Evolutionary conservation across 1,140 invertebrate species (phyloP).

Genomic region (Xylocopa sonorina): DNA sequence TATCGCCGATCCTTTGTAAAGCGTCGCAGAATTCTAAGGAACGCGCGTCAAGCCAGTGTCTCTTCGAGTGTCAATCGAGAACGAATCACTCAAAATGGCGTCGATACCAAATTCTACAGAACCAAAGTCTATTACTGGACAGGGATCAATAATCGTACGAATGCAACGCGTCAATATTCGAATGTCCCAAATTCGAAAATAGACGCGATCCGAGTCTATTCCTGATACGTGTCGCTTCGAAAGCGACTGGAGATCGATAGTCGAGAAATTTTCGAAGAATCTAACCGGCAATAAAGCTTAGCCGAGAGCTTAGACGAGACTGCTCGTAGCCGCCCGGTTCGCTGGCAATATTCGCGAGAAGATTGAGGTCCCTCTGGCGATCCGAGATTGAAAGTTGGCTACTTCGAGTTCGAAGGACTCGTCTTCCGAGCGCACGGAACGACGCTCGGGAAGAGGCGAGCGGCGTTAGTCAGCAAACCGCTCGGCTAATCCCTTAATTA

Average conservation of each 20-base stretch:
- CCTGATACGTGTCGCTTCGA: no score
- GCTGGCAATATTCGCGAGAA: neutral
- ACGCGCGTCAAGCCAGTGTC: no score
- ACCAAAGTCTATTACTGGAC: no score
- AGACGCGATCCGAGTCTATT: no score
- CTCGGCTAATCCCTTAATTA: conserved; percentile 78
- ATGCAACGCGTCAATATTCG: no score
- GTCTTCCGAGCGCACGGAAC: conserved; percentile 42
- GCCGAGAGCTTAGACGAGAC: neutral
- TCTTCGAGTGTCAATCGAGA: no score
- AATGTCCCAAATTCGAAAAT: no score
- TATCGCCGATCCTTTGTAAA: neutral
- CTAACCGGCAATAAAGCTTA: neutral
- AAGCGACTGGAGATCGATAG: no score
- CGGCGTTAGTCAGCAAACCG: conserved; percentile 66
- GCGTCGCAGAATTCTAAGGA: neutral
- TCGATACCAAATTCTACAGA: no score
- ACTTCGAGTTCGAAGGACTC: conserved; percentile 15
- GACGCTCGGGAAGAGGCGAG: conserved; percentile 60
- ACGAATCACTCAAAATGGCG: neutral
- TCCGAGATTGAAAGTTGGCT: conserved; percentile 25
- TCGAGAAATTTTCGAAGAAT: no score
- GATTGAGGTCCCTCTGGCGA: neutral
- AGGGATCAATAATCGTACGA: no score
- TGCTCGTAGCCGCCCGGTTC: neutral